phyloP scores from a whole-genome alignment of 37 sponge, comb jelly and placozoan species.

The Spongilla lacustris region DNA sequence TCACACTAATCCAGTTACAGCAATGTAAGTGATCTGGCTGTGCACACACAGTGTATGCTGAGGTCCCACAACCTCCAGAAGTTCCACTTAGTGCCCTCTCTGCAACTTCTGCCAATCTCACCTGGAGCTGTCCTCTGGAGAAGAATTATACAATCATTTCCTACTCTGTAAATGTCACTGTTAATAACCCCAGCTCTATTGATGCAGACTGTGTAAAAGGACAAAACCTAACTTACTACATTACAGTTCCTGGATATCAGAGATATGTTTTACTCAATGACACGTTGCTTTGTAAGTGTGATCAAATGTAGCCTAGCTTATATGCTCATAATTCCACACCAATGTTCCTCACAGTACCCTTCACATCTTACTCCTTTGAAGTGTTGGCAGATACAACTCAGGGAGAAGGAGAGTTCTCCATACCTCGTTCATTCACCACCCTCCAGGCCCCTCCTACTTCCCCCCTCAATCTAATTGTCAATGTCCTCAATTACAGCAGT shows the following conservation, averaged over 20 bases:
- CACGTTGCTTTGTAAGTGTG: neutral
- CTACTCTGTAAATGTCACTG: neutral
- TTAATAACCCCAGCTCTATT: neutral
- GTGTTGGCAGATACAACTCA: neutral
- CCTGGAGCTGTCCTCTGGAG: neutral
- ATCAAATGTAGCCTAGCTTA: neutral
- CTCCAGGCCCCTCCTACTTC: neutral
- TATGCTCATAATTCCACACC: neutral
- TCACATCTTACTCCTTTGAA: neutral
- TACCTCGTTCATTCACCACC: neutral
- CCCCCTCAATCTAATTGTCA: neutral
- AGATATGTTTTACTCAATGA: neutral
- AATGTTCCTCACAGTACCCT: neutral
- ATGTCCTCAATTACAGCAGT: neutral
- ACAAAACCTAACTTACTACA: neutral
- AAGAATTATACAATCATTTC: neutral
- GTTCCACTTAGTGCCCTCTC: neutral
- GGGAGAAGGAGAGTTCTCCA: neutral
- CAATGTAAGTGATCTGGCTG: neutral
- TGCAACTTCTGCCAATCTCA: neutral
- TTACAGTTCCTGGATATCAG: neutral
- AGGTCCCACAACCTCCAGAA: neutral
- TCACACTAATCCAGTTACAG: neutral
- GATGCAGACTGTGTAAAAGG: neutral
- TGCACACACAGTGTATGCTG: neutral